Evolutionary conservation across 2,888 invertebrate genomes (phyloP).

Genomic region (Callyntrura guangdongensis): DNA sequence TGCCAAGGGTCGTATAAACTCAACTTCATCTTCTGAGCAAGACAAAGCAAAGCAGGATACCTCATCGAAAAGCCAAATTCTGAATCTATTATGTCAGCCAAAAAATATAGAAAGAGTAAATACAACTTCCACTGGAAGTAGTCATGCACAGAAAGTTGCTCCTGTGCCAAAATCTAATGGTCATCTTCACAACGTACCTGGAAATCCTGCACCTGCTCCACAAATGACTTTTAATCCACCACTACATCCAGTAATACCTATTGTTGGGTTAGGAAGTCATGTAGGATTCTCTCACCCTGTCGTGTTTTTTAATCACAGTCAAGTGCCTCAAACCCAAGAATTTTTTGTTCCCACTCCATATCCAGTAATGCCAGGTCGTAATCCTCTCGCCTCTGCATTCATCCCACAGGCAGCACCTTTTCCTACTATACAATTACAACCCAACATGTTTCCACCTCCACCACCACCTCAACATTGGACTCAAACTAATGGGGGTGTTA

Average conservation of each 20-base stretch:
- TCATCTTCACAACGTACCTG: neutral
- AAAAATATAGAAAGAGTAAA: conserved; percentile 70
- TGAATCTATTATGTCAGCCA: conserved; percentile 70
- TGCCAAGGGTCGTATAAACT: neutral
- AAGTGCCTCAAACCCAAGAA: neutral
- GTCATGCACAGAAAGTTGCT: neutral
- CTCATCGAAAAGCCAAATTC: conserved; percentile 5
- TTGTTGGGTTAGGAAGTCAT: neutral
- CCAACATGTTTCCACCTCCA: conserved; percentile 58
- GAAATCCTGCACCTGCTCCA: neutral
- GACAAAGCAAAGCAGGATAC: neutral
- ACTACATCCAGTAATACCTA: conserved; percentile 14
- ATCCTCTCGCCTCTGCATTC: conserved; percentile 58
- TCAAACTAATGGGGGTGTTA: conserved; percentile 17
- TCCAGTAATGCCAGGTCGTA: conserved; percentile 59
- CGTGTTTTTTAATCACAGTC: conserved; percentile 23
- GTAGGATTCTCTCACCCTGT: conserved; percentile 32
- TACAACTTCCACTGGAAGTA: neutral
- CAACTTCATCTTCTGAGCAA: neutral
- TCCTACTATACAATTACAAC: neutral
- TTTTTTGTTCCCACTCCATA: conserved; percentile 61
- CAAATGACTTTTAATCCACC: conserved; percentile 6
- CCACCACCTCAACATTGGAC: conserved; percentile 76
- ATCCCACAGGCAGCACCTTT: conserved; percentile 37
- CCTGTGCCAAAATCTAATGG: conserved; percentile 1